Evolutionary conservation across 2,797 vertebrate species (phyloP).

Genomic region (Astyanax mexicanus): DNA sequence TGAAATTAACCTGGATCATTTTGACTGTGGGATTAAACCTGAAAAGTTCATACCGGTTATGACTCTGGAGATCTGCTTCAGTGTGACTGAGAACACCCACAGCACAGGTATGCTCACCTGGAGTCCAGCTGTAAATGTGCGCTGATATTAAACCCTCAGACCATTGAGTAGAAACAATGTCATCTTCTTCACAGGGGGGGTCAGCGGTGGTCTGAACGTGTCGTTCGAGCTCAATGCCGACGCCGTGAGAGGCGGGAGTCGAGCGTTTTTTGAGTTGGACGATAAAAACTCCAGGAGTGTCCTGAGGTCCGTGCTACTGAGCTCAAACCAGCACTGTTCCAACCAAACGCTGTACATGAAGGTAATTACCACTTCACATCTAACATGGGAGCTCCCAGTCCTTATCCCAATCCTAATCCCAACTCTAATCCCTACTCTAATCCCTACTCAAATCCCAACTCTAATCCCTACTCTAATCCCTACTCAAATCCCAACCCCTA

Average conservation of each 20-base stretch:
- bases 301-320: background rate
- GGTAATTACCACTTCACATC: background rate
- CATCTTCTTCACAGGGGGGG: constrained; percentile 7
- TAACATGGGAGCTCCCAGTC: background rate
- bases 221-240: constrained; percentile 21
- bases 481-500: no score
- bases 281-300: background rate
- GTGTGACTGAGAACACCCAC: constrained; percentile 16
- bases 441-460: no score
- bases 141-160: no score
- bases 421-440: no score
- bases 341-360: constrained; percentile 34
- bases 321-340: background rate
- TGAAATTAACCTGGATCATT: constrained; percentile 28
- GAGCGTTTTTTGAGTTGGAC: constrained; percentile 9
- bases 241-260: background rate
- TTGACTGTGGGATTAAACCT: background rate
- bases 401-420: background rate
- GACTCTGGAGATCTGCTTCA: constrained; percentile 40
- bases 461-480: no score
- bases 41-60: rapidly evolving
- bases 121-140: background rate
- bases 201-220: constrained; percentile 11
- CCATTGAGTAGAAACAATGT: no score
- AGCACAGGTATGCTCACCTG: constrained; percentile 35